These are phyloP conservation scores for Drosophila borealis DNA, from an alignment of 2,888 invertebrate species.

Conservation along the genomic window DNA sequence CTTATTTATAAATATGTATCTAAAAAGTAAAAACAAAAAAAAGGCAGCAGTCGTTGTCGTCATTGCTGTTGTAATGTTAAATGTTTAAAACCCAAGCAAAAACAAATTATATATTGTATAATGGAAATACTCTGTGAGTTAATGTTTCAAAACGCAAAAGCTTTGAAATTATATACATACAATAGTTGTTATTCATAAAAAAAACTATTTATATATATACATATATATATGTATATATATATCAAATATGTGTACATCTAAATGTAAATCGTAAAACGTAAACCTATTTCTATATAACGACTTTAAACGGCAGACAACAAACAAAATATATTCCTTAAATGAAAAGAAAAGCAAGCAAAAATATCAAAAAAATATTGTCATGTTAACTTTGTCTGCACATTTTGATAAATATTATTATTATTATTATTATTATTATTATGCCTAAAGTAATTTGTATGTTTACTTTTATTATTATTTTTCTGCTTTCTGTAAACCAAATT, in stretches of 20 bases:
- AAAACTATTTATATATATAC: constrained; percentile 43
- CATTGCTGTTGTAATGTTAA: constrained; percentile 66
- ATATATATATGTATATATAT: constrained; percentile 39
- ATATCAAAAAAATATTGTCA: constrained; percentile 25
- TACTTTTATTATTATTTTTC: constrained; percentile 59
- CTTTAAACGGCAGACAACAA: constrained; percentile 44
- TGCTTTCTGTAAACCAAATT: constrained; percentile 79
- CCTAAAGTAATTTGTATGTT: constrained; percentile 49
- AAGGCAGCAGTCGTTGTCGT: constrained; percentile 55
- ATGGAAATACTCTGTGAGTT: constrained; percentile 81
- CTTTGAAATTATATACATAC: constrained; percentile 72
- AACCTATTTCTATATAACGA: constrained; percentile 38
- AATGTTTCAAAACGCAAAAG: constrained; percentile 69
- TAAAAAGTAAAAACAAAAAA: constrained; percentile 30
- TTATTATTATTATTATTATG: constrained; percentile 47
- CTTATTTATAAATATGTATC: constrained; percentile 67
- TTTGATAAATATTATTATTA: constrained; percentile 31
- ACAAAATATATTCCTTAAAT: constrained; percentile 51
- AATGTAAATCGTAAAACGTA: constrained; percentile 57
- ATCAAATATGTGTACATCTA: constrained; percentile 58
- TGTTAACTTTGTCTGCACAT: constrained; percentile 50
- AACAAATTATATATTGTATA: constrained; percentile 69
- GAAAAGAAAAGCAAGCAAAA: constrained; percentile 31
- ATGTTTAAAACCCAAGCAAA: constrained; percentile 60
- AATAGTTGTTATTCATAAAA: constrained; percentile 67